These are phyloP conservation scores for Amblyopsis rosae DNA, from an alignment of 2,113 vertebrate species.

Conservation along the genomic window DNA sequence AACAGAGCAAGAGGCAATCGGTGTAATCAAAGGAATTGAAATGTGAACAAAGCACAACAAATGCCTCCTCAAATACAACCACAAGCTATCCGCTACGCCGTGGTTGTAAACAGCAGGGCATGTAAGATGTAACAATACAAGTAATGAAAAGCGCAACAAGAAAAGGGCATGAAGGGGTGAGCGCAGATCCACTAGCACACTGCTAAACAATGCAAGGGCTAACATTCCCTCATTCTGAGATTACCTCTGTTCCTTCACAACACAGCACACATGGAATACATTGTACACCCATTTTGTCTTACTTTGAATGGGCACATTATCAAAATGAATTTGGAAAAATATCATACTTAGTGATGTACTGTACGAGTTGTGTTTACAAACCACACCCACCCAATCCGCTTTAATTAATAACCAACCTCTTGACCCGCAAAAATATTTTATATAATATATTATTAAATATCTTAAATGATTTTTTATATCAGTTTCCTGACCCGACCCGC, in stretches of 20 bases:
- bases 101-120: background rate
- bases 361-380: no score
- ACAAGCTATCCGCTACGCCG: background rate
- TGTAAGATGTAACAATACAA: conserved; percentile 4
- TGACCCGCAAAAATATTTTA: no score
- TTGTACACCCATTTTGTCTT: no score
- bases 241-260: no score
- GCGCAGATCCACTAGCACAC: background rate
- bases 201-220: background rate
- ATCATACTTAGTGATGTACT: no score
- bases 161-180: background rate
- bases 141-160: background rate
- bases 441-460: no score
- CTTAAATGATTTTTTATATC: no score
- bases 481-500: no score
- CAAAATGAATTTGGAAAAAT: background rate
- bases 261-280: no score
- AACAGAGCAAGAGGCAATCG: background rate
- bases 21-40: background rate
- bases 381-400: no score
- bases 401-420: no score
- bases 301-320: background rate
- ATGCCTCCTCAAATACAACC: background rate
- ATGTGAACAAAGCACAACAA: background rate
- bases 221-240: no score